These are phyloP conservation scores for Crossaster papposus DNA, from an alignment of 53 echinoderm and acorn worm genomes.

Conservation along the genomic window DNA sequence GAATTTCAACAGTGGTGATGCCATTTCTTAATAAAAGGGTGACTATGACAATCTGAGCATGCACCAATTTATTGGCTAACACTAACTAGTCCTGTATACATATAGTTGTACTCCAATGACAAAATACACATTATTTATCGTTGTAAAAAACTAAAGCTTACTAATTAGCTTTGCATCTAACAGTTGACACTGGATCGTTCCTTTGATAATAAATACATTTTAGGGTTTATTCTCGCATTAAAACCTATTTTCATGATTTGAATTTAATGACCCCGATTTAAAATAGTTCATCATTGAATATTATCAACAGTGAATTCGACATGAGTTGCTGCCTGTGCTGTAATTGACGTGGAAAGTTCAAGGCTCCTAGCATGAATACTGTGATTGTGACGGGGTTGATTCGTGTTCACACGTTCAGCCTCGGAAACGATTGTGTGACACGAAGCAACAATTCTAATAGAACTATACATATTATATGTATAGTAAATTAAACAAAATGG, in stretches of 20 bases:
- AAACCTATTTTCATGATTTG: background rate
- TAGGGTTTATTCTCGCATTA: background rate
- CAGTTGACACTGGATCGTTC: no score
- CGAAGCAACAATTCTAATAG: background rate
- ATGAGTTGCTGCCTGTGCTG: background rate
- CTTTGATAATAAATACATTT: no score
- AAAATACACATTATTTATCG: no score
- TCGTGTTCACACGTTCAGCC: background rate
- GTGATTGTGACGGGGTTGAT: background rate
- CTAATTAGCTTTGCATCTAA: no score
- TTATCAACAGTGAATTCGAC: background rate
- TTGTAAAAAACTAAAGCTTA: no score
- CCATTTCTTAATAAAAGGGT: no score
- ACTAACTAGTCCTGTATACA: no score
- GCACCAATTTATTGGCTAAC: no score
- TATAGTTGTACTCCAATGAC: no score
- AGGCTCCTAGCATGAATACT: constrained; percentile 8
- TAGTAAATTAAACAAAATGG: no score
- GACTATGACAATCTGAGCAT: no score
- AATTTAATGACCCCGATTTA: background rate
- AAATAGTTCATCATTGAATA: background rate
- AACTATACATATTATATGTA: background rate
- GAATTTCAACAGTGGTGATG: no score
- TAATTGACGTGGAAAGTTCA: constrained; percentile 46
- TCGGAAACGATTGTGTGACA: background rate